These are phyloP conservation scores for Kryptopterus vitreolus DNA, from an alignment of 2,797 vertebrate species.

Conservation along the genomic window DNA sequence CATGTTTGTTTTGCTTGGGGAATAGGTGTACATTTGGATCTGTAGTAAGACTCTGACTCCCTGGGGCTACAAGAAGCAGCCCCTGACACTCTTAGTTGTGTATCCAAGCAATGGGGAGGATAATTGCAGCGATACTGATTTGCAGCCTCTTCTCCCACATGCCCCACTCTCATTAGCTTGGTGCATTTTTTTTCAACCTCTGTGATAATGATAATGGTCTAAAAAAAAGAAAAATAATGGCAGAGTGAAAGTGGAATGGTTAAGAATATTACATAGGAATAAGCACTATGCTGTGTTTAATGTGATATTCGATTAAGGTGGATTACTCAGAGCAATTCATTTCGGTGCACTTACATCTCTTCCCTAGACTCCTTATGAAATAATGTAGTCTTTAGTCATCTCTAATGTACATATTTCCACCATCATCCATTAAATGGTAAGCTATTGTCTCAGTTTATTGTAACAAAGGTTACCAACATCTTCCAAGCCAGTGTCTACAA, in stretches of 20 bases:
- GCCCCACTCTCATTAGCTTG: slow-evolving; percentile 59
- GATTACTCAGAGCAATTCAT: slow-evolving; percentile 19
- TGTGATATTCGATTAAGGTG: slow-evolving; percentile 52
- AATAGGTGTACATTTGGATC: slow-evolving; percentile 67
- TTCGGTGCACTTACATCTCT: slow-evolving; percentile 41
- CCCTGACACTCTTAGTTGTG: slow-evolving; percentile 46
- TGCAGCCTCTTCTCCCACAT: slow-evolving; percentile 53
- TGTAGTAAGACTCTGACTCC: slow-evolving; percentile 59
- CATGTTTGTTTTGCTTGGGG: slow-evolving; percentile 67
- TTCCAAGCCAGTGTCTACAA: slow-evolving; percentile 61
- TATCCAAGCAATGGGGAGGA: slow-evolving; percentile 59
- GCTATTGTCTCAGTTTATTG: slow-evolving; percentile 55
- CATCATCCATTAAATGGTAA: slow-evolving; percentile 52
- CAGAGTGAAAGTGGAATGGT: slow-evolving; percentile 41
- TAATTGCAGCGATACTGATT: slow-evolving; percentile 61
- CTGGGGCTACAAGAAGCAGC: slow-evolving; percentile 51
- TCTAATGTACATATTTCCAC: slow-evolving; percentile 17
- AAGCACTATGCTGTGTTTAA: slow-evolving; percentile 45
- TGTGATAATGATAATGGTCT: slow-evolving; percentile 50
- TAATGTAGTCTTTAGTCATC: slow-evolving; percentile 33
- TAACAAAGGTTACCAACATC: slow-evolving; percentile 49
- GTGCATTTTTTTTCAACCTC: slow-evolving; percentile 50
- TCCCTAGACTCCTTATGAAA: slow-evolving; percentile 29
- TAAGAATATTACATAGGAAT: slow-evolving; percentile 46
- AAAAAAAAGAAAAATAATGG: slow-evolving; percentile 45